Percentiles rank a stretch among this genome's conserved stretches.
Evolutionary conservation across 2,113 vertebrate species (phyloP).

Genomic region (Spermophilus dauricus): DNA sequence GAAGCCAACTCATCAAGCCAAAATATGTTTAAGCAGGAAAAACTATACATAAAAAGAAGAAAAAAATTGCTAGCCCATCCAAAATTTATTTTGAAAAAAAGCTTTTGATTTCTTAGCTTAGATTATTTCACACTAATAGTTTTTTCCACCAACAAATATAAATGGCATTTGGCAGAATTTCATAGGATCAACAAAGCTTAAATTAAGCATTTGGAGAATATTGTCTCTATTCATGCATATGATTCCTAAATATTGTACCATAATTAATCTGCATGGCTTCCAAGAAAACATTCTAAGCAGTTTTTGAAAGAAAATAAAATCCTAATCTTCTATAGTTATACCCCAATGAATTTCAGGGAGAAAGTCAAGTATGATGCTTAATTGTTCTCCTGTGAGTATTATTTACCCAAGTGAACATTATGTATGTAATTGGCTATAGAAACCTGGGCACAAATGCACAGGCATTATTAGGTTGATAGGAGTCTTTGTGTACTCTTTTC

Average conservation of each 20-base stretch:
- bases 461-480: not conserved
- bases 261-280: conserved; percentile 8
- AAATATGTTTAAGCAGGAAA: conserved; percentile 16
- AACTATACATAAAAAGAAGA: not conserved
- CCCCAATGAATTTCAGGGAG: not conserved
- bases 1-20: not conserved
- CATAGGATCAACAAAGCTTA: not conserved
- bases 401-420: not conserved
- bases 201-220: conserved; percentile 46
- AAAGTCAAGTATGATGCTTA: not conserved
- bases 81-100: not conserved
- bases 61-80: not conserved
- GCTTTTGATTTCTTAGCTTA: not conserved
- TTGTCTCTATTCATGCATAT: not conserved
- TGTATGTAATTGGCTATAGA: not conserved
- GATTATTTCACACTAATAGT: not conserved
- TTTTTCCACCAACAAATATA: not conserved
- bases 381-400: not conserved
- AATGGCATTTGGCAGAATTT: conserved; percentile 16
- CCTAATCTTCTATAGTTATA: not conserved
- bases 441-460: not conserved
- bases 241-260: not conserved
- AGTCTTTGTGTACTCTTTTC: not conserved
- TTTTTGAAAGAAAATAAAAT: conserved; percentile 25
- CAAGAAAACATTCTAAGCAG: not conserved